Evolutionary conservation across 2,113 vertebrate species (phyloP).

Genomic region (Genyomyrus donnyi): DNA sequence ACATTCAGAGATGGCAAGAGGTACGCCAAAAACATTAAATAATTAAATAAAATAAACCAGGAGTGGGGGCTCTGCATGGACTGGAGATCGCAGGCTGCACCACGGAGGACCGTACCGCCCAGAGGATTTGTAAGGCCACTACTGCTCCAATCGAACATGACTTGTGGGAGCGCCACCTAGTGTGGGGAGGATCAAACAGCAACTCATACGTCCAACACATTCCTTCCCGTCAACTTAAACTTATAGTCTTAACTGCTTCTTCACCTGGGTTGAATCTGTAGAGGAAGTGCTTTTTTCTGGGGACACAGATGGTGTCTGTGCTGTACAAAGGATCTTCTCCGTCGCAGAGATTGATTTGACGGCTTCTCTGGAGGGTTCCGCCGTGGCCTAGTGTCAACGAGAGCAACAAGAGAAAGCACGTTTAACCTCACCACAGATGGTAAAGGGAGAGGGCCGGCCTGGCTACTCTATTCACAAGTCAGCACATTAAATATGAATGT

Average conservation of each 20-base stretch:
- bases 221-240: background rate
- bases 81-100: slow-evolving; percentile 75
- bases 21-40: slow-evolving; percentile 31
- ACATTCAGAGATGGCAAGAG: slow-evolving; percentile 50
- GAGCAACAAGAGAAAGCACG: background rate
- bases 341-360: slow-evolving; percentile 72
- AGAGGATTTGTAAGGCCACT: slow-evolving; percentile 90
- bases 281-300: slow-evolving; percentile 61
- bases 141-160: slow-evolving; percentile 87
- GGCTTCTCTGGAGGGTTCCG: slow-evolving; percentile 89
- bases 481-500: background rate
- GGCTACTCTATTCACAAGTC: background rate
- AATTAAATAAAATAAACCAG: slow-evolving; percentile 59
- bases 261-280: slow-evolving; percentile 71
- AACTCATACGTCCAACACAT: background rate
- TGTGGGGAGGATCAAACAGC: slow-evolving; percentile 16
- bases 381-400: slow-evolving; percentile 68
- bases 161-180: slow-evolving; percentile 77
- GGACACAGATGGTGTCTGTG: slow-evolving; percentile 63
- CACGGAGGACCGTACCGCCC: slow-evolving; percentile 90
- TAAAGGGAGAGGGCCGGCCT: background rate
- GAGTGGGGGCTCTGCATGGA: slow-evolving; percentile 74
- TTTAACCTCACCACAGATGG: background rate
- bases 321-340: slow-evolving; percentile 70
- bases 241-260: slow-evolving; percentile 11